Base-by-base conservation (phyloP, 1,140 invertebrate genomes). In the Coptotermes formosanus region DNA sequence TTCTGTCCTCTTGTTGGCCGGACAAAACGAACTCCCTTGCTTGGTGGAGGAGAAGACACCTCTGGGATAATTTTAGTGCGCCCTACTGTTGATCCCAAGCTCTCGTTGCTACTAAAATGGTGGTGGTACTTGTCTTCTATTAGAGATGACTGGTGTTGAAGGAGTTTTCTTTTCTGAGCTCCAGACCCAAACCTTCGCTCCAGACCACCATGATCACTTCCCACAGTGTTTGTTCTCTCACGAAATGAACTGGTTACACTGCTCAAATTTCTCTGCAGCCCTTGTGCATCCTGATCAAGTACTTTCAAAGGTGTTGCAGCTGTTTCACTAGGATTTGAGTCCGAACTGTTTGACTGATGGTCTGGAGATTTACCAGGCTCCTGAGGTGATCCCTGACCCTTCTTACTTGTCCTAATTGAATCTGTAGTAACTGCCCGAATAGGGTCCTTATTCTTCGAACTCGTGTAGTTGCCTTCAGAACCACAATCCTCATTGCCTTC, bases 71-170 rank as follows among this genome's bases (percentile, higher is more conserved):
- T 88, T 11, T 88, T 87, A 64, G 85, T 88, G 7, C 30, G 52
- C 44, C 85, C 52, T 90, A 91, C 84, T 89, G 88, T 86, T 30
- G 91, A 92, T 85, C 92, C 94, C 86, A 96, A 92, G 90, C 95
- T 96, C 91, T 96, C 95, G 88, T 92, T 94, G 88, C 95, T 96
- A 89, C 95, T 96, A 88, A 94, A 94, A 88, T 95, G 93, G 88
- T 93, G 93, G 89, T 92, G 91, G 88, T 91, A 92, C 87, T 92
- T 92, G 86, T 92, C 92, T 88, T 92, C 91, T n/a, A 92, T 91
- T 87, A 92, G 89, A 21, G 92, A 91, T 75, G 92, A 92, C 32
- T 91, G 90, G 89, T 93, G 93, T 89, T 92, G 91, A 87, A 91
- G 89, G 89, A 93, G 90, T 87, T 90, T 90, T 90, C 92, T 91